Base-by-base conservation (phyloP, 2,113 vertebrate genomes). In the Callorhinus ursinus region DNA sequence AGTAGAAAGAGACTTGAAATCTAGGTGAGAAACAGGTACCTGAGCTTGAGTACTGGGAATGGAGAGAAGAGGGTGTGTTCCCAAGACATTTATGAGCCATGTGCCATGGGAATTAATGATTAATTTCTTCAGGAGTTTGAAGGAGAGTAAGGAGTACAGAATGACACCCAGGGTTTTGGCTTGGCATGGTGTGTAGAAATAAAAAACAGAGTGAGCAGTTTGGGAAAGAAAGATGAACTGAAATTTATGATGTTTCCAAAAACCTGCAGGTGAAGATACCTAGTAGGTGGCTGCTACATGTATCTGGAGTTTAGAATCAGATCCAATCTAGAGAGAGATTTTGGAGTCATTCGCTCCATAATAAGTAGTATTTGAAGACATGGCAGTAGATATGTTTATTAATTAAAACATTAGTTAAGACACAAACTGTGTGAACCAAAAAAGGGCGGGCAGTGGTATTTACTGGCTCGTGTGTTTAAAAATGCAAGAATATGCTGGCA, bases 271-370 rank as follows among this genome's bases (percentile, higher is more conserved):
- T 24, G 8, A 85, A 71, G 22, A 77, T 57, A 39, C 24, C 53
- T 76, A 22, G 6, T 26, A 76, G 39, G 19, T n/a, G 26, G 13
- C 42, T 90, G 5, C 22, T 36, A 33, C 1, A 3, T 51, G 3
- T 77, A 10, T 39, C 53, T 79, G 2, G 46, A 82, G n/a, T 76
- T 95, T 88, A 72, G 69, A 93, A 85, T 94, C 59, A 90, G 81
- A 84, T 39, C 19, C 55, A 90, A 33, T 26, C 28, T 49, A 59
- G 36, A 67, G 19, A 90, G 67, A 83, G 59, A 85, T 46, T 76
- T 51, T 67, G 1, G 1, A 88, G 36, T 59, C 42, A 53, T 57
- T 94, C 18, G 39, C 24, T 65, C 46, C 26, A 31, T 22, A 74
- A 46, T 83, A 83, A 36, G 7, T 21, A 71, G 51, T 26, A 71